Evolutionary conservation across 2,797 vertebrate genomes (phyloP).

Genomic region (Lindbergichthys nudifrons): DNA sequence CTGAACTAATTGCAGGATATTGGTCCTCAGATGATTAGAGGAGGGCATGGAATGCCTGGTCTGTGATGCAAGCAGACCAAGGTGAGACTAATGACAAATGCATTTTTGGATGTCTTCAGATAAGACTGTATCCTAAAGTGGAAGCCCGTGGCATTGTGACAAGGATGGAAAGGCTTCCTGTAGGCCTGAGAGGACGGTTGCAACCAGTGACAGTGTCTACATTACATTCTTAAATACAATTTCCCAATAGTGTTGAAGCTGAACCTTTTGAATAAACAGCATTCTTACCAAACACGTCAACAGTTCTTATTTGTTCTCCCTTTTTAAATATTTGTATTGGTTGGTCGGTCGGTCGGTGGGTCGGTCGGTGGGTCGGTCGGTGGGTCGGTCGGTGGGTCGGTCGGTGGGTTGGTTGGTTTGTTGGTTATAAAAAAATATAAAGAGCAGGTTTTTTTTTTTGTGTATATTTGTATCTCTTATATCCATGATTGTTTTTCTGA

Average conservation of each 20-base stretch:
- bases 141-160: conserved; percentile 27
- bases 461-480: neutral
- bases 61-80: conserved; percentile 94
- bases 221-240: neutral
- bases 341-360: too few relatives aligned
- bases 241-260: neutral
- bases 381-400: too few relatives aligned
- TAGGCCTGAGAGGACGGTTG: conserved; percentile 21
- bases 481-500: neutral
- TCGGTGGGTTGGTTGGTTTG: too few relatives aligned
- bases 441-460: neutral
- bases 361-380: accelerated
- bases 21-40: conserved; percentile 95
- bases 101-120: conserved; percentile 70
- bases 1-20: conserved; percentile 96
- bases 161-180: conserved; percentile 16
- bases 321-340: too few relatives aligned
- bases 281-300: neutral
- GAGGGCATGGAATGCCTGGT: conserved; percentile 92
- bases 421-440: too few relatives aligned
- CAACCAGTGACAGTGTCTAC: neutral
- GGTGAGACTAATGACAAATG: conserved; percentile 84
- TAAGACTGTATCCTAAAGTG: conserved; percentile 68
- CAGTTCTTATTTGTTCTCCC: too few relatives aligned
- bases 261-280: neutral